These are phyloP conservation scores for Osmoderma eremita DNA, from an alignment of 2,888 invertebrate genomes.

Conservation along the genomic window DNA sequence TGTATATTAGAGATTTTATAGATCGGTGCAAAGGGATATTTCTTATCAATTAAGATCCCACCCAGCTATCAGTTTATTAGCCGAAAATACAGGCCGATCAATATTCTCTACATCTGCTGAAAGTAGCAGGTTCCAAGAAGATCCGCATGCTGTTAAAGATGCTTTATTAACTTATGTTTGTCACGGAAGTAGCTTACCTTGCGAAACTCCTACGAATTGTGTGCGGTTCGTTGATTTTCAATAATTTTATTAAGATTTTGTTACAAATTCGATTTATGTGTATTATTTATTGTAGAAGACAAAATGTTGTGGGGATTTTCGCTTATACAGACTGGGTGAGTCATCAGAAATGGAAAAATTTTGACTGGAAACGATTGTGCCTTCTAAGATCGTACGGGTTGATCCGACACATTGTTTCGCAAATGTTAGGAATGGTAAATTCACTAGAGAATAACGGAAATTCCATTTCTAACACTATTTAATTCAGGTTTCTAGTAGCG, in stretches of 20 bases:
- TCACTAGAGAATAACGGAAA: background rate
- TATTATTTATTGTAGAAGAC: slow-evolving; percentile 59
- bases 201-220: slow-evolving; percentile 67
- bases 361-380: slow-evolving; percentile 73
- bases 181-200: slow-evolving; percentile 84
- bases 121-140: slow-evolving; percentile 65
- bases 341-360: slow-evolving; percentile 69
- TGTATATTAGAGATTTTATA: slow-evolving; percentile 52
- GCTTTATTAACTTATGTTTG: slow-evolving; percentile 86
- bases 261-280: slow-evolving; percentile 17
- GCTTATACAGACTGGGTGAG: slow-evolving; percentile 86
- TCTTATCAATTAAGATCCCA: slow-evolving; percentile 76
- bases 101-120: slow-evolving; percentile 76
- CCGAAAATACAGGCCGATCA: slow-evolving; percentile 72
- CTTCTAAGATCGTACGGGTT: slow-evolving; percentile 84
- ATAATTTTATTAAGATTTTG: background rate
- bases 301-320: slow-evolving; percentile 82
- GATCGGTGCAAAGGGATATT: slow-evolving; percentile 70
- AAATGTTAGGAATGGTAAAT: slow-evolving; percentile 80
- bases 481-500: slow-evolving; percentile 58
- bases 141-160: slow-evolving; percentile 80
- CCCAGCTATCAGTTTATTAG: slow-evolving; percentile 77
- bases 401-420: slow-evolving; percentile 81
- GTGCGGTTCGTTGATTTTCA: slow-evolving; percentile 54
- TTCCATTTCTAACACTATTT: background rate